Base-by-base conservation (phyloP, 2,797 vertebrate genomes). In the Schizothorax lantsangensis region DNA sequence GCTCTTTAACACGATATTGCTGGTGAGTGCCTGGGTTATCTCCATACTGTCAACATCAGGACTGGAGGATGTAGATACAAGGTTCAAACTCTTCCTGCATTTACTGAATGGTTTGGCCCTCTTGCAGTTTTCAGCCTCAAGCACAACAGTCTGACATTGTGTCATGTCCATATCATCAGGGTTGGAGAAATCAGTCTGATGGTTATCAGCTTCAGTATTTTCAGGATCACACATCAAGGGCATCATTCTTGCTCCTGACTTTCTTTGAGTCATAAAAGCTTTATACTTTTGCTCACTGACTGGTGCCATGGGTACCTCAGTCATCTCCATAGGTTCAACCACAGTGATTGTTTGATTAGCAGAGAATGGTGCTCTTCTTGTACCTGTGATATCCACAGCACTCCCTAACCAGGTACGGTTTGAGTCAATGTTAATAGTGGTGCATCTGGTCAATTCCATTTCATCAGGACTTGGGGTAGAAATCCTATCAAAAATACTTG, bases 141-240 rank as follows among this genome's bases (percentile, higher is more conserved):
- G 93, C 30, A 92, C 88, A 90, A 92, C 88, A 79, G 94, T 94
- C 47, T 94, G 92, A 84, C 92, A 93, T 74, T 86, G 92, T 47
- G 93, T 95, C 66, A 94, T 88, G 89, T 95, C 93, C 90, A 94
- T 88, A 66, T 94, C 92, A 75, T 92, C 88, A n/a, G 84, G 87
- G 47, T 91, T 90, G 19, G 78, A 85, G 52, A 89, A 79, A 92
- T 90, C 91, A 38, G 45, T 0, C 30, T 52, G 74, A 49, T 12
- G n/a, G 33, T 75, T 72, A 74, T 72, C 14, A 26, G 21, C 26
- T 74, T 49, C 47, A 30, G 66, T 54, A 30, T 59, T 36, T 85
- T 72, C 40, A 72, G 77, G 26, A 62, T 84, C n/a, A 1, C n/a
- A 72, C 14, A 52, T 52, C 62, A 81, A 81, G 26, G 79, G 73